Evolutionary conservation across 1,140 invertebrate species (phyloP), one percentile per base, ranked within the genome.

Genomic region (Zaprionus taronus): DNA sequence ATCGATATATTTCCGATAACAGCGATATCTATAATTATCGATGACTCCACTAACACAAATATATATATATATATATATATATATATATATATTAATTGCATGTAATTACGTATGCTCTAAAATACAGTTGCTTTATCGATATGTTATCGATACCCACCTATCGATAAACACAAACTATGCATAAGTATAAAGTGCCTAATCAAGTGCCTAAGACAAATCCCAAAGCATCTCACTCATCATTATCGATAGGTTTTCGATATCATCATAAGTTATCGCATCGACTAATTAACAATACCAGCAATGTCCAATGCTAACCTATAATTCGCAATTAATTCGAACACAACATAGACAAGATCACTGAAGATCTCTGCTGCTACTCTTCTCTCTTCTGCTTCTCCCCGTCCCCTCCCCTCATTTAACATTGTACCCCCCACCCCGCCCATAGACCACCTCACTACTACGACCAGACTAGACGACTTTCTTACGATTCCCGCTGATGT

Each of bases 401-500:
- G 7, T 47, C 7, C n/a, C 11, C 47, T 7, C 12, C 11, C 47
- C 12, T 24, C 12, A 51, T 12, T 24, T 12, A 11, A 51, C 20
- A 47, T 47, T 17, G 20, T 20, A 20, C 20, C 20, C 20, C 20
- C 20, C 14, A 0, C 24, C 24, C 12, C 9, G 3, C 11, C 6
- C 20, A 22, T 22, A 2, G 47, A 51, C 9, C 47, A 51, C 9
- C 47, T 22, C 47, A 14, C 47, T 12, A 17, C 12, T 38, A 9
- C 36, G n/a, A 44, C n/a, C n/a, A 47, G 41, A 47, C 41, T 15
- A 31, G 41, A 36, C 31, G 24, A 28, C 22, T 62, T 62, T 69
- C 67, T 38, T 61, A 36, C 38, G 34, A 20, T n/a, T n/a, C 53
- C 24, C 53, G 24, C n/a, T 31, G 53, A 56, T 31, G 26, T 64